These are phyloP conservation scores for Hyperoplus immaculatus DNA, from an alignment of 2,797 vertebrate species.

Conservation along the genomic window DNA sequence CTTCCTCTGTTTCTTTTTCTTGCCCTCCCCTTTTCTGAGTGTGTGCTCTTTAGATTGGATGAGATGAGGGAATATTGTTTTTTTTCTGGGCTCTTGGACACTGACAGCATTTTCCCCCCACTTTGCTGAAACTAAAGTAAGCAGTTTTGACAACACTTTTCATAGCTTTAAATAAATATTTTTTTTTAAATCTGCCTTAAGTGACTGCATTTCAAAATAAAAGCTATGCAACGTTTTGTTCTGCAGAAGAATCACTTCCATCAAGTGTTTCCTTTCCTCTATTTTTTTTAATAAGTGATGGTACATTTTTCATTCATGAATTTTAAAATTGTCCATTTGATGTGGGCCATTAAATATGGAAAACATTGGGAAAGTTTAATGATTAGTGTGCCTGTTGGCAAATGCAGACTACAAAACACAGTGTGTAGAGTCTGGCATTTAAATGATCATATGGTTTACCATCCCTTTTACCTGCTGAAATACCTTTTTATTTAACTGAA, in stretches of 20 bases:
- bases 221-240: conserved; percentile 27
- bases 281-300: conserved; percentile 22
- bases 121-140: conserved; percentile 58
- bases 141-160: conserved; percentile 68
- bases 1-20: conserved; percentile 13
- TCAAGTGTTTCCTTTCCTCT: conserved; percentile 1
- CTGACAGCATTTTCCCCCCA: conserved; percentile 51
- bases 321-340: conserved; percentile 44
- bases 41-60: conserved; percentile 45
- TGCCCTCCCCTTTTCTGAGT: conserved; percentile 13
- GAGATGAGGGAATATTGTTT: conserved; percentile 54
- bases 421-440: neutral
- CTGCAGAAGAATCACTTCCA: conserved; percentile 31
- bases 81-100: conserved; percentile 52
- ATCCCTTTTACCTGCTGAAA: too few species aligned
- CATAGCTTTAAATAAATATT: conserved; percentile 69
- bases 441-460: neutral
- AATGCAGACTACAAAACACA: conserved; percentile 22
- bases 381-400: conserved; percentile 15
- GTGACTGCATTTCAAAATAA: conserved; percentile 57
- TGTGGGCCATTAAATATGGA: conserved; percentile 50
- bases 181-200: conserved; percentile 45
- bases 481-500: too few species aligned
- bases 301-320: conserved; percentile 47
- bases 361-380: conserved; percentile 57